These are phyloP conservation scores for Xanthorhoe designata DNA, from an alignment of 2,888 invertebrate genomes.

Conservation along the genomic window DNA sequence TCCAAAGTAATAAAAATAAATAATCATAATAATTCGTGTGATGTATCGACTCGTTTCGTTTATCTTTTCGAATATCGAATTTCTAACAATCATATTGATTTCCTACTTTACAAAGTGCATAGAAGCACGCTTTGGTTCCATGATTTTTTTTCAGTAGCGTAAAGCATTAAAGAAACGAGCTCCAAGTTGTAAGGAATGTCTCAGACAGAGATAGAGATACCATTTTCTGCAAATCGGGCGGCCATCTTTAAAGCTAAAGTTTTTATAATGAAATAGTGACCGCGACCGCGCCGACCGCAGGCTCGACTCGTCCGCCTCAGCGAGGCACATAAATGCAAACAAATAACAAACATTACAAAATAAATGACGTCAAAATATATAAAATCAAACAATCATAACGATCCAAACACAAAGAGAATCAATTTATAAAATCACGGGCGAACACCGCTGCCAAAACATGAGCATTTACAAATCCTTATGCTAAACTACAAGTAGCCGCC, in stretches of 20 bases:
- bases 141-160: constrained; percentile 28
- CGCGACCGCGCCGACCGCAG: constrained; percentile 35
- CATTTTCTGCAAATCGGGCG: constrained; percentile 31
- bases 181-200: constrained; percentile 44
- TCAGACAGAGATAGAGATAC: constrained; percentile 40
- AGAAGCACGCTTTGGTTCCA: constrained; percentile 35
- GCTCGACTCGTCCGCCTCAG: constrained; percentile 36
- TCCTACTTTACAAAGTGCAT: constrained; percentile 28
- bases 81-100: constrained; percentile 18
- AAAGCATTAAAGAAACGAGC: constrained; percentile 36
- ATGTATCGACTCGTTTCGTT: constrained; percentile 46
- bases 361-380: constrained; percentile 47
- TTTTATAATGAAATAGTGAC: constrained; percentile 36
- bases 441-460: constrained; percentile 26
- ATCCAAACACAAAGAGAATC: constrained; percentile 35
- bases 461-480: constrained; percentile 16
- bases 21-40: constrained; percentile 47
- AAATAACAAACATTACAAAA: constrained; percentile 65
- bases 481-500: constrained; percentile 88
- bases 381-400: constrained; percentile 41
- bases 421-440: constrained; percentile 43
- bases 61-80: constrained; percentile 39
- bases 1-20: constrained; percentile 42
- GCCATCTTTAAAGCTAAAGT: constrained; percentile 43
- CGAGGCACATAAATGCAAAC: constrained; percentile 72